Evolutionary conservation across 2,113 vertebrate genomes (phyloP).

Genomic region (Dasyornis broadbenti): DNA sequence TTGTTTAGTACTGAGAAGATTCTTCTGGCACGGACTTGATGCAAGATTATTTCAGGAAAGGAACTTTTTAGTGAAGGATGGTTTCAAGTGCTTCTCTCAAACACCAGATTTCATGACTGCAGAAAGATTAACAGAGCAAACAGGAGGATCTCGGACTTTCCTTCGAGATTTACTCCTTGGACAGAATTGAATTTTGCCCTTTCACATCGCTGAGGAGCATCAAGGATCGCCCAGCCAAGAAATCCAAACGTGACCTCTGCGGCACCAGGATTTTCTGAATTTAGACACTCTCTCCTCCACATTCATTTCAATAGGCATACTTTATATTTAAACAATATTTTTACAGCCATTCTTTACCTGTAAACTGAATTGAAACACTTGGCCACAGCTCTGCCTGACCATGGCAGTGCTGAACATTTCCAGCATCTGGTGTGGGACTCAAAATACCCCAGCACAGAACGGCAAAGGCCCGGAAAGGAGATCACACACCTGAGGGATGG

Average conservation of each 20-base stretch:
- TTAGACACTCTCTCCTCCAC: not conserved
- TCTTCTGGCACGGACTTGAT: not conserved
- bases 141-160: not conserved
- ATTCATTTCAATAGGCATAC: not conserved
- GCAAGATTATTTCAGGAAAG: not conserved
- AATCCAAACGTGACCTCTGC: not conserved
- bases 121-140: not conserved
- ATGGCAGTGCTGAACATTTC: not conserved
- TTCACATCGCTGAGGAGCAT: not conserved
- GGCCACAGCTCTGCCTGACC: not conserved
- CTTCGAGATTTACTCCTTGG: not conserved
- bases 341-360: not conserved
- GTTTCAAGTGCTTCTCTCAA: not conserved
- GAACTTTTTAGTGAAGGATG: not conserved
- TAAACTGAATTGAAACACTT: not conserved
- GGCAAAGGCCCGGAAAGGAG: not conserved
- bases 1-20: not conserved
- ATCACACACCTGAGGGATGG: not conserved
- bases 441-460: not conserved
- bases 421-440: not conserved
- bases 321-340: not conserved
- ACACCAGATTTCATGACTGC: not conserved
- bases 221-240: not conserved
- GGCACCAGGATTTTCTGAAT: not conserved
- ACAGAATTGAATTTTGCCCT: not conserved